These are phyloP conservation scores for Protophormia terraenovae DNA, from an alignment of 2,888 invertebrate genomes.

Conservation along the genomic window DNA sequence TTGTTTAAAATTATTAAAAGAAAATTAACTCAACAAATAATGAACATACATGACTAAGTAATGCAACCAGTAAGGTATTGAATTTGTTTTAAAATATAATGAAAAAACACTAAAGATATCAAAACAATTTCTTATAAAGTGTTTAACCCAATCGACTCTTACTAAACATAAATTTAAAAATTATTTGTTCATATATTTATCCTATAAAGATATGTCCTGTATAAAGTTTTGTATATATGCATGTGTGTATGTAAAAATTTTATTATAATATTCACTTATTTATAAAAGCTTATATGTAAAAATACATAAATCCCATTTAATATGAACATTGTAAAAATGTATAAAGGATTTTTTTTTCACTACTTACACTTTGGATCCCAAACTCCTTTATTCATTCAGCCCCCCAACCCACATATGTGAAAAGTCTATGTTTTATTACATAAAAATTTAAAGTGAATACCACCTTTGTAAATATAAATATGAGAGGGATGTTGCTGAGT, in stretches of 20 bases:
- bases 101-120: too few species aligned
- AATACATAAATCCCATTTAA: constrained; percentile 59
- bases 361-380: too few species aligned
- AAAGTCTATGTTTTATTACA: constrained; percentile 22
- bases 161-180: background rate
- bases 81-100: too few species aligned
- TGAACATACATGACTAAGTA: too few species aligned
- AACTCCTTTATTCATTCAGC: background rate
- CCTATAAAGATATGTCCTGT: too few species aligned
- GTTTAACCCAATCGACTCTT: background rate
- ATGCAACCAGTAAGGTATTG: too few species aligned
- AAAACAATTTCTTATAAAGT: too few species aligned
- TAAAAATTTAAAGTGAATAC: constrained; percentile 33
- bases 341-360: constrained; percentile 35
- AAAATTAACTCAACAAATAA: too few species aligned
- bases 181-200: too few species aligned
- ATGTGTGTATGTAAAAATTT: constrained; percentile 8
- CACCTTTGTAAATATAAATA: background rate
- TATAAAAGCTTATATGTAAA: constrained; percentile 58
- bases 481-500: background rate
- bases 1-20: too few species aligned
- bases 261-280: constrained; percentile 63
- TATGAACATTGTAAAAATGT: constrained; percentile 57
- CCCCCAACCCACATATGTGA: background rate
- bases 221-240: background rate